Evolutionary conservation across 2,113 vertebrate genomes (phyloP).

Genomic region (Numida meleagris): DNA sequence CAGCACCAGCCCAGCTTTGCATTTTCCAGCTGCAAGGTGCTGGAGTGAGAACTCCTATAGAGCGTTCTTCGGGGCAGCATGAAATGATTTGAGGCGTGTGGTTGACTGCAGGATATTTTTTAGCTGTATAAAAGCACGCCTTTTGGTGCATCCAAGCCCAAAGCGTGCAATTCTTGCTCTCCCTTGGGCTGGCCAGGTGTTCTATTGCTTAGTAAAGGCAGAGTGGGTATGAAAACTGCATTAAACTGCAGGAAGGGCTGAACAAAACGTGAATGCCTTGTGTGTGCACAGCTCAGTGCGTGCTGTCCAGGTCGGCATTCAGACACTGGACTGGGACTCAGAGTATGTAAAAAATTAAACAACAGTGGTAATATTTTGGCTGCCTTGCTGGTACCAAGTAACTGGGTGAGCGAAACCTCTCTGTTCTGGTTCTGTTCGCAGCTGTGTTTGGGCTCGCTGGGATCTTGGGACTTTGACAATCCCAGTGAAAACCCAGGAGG

Average conservation of each 20-base stretch:
- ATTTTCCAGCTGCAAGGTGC: no score
- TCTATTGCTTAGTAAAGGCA: not conserved
- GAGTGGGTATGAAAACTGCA: not conserved
- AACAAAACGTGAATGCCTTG: not conserved
- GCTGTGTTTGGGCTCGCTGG: conserved; percentile 5
- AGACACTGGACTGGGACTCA: not conserved
- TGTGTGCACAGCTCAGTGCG: not conserved
- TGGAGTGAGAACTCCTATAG: not conserved
- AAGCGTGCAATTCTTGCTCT: not conserved
- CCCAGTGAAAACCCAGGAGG: no score
- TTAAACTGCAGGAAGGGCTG: not conserved
- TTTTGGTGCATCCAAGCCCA: not conserved
- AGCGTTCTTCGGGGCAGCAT: not conserved
- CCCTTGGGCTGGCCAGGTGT: not conserved
- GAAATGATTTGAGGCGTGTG: not conserved
- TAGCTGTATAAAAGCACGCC: not conserved
- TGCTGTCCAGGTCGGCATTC: not conserved
- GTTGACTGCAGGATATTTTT: not conserved
- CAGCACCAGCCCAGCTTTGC: not conserved
- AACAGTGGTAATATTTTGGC: no score
- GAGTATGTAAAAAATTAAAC: no score
- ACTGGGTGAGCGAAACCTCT: not conserved
- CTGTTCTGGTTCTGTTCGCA: not conserved
- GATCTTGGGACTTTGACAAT: no score
- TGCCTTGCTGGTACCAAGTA: not conserved